These are phyloP conservation scores for Harlomillsia oculata DNA, from an alignment of 1,140 invertebrate species.

Conservation along the genomic window DNA sequence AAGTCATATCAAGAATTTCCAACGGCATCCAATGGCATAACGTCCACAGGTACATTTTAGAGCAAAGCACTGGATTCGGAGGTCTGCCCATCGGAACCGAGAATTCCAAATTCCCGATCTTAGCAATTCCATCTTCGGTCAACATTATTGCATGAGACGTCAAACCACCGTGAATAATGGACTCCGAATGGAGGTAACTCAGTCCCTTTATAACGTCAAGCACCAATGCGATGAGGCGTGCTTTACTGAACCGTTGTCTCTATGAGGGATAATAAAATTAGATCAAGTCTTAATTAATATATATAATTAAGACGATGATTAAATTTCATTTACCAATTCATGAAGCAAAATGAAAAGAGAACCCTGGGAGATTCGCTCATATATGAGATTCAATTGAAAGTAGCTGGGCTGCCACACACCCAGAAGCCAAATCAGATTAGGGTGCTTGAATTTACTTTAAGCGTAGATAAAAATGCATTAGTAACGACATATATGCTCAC, in stretches of 20 bases:
- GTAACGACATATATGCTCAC: background rate
- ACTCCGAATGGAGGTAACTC: slow-evolving; percentile 34
- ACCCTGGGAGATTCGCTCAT: slow-evolving; percentile 40
- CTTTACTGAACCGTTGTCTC: too few species aligned
- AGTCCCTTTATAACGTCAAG: too few species aligned
- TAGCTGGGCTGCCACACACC: slow-evolving; percentile 41
- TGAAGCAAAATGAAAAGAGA: too few species aligned
- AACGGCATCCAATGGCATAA: slow-evolving; percentile 42
- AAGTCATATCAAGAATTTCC: slow-evolving; percentile 40
- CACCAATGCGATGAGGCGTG: too few species aligned
- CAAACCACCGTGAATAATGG: slow-evolving; percentile 37
- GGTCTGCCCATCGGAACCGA: slow-evolving; percentile 36
- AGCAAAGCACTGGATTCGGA: slow-evolving; percentile 6
- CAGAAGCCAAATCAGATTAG: slow-evolving; percentile 42
- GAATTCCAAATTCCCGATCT: slow-evolving; percentile 45
- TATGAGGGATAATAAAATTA: too few species aligned
- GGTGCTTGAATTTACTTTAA: slow-evolving; percentile 38
- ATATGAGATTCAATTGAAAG: slow-evolving; percentile 41
- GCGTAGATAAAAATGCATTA: slow-evolving; percentile 11
- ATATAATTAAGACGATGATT: too few species aligned
- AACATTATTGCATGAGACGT: slow-evolving; percentile 44
- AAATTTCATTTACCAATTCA: too few species aligned
- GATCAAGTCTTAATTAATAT: too few species aligned
- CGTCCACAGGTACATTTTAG: slow-evolving; percentile 30
- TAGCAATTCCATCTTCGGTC: slow-evolving; percentile 38